Conservation (phyloP, 2,113 vertebrate genomes). For the Epinephelus fuscoguttatus region DNA sequence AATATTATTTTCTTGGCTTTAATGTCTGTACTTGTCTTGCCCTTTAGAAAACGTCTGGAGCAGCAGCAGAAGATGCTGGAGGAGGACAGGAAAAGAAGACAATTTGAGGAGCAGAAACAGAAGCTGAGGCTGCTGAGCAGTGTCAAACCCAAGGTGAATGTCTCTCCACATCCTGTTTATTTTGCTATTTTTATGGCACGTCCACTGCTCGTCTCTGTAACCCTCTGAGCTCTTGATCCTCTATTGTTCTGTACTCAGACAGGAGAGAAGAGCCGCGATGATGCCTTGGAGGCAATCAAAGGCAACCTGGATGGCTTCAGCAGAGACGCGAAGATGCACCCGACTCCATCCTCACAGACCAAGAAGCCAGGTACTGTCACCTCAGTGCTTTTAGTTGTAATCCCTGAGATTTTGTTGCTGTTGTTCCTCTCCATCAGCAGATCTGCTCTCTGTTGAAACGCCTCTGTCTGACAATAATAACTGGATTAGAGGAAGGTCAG, state of each 20-base stretch:
- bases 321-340: constrained; percentile 98
- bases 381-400: background rate
- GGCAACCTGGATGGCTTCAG: constrained; percentile 98
- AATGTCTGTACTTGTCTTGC: background rate
- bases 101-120: constrained; percentile 99
- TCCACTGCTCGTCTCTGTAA: background rate
- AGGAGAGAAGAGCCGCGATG: constrained; percentile 96
- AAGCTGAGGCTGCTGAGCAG: constrained; percentile 97
- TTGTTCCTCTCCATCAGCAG: constrained; percentile 23
- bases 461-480: constrained; percentile 2
- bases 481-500: constrained; percentile 27
- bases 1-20: constrained; percentile 5
- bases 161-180: background rate
- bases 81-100: constrained; percentile 96
- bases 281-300: constrained; percentile 98
- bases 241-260: constrained; percentile 77
- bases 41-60: constrained; percentile 90
- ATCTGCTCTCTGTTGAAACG: constrained; percentile 13
- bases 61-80: constrained; percentile 97
- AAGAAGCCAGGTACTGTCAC: constrained; percentile 92
- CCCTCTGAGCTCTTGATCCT: constrained; percentile 8
- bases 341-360: constrained; percentile 91
- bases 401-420: background rate
- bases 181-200: constrained; percentile 5
- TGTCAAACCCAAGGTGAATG: constrained; percentile 94